These are phyloP conservation scores for Sminthurides aquaticus DNA, from an alignment of 2,888 invertebrate species.

Conservation along the genomic window DNA sequence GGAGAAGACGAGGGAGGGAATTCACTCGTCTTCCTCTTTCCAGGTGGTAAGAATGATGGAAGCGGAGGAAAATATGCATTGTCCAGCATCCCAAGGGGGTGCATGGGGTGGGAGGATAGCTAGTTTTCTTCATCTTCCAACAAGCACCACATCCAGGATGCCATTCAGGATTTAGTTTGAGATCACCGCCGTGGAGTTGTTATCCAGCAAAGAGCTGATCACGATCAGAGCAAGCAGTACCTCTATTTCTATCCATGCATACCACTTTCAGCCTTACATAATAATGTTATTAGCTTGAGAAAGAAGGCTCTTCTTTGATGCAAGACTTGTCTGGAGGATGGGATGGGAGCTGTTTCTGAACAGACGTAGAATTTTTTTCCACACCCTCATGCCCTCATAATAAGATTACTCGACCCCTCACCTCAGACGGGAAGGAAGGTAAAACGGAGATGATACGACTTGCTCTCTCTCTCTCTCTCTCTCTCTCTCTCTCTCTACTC, in stretches of 20 bases:
- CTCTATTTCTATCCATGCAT: too few species aligned
- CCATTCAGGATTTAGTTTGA: neutral
- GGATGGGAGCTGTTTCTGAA: neutral
- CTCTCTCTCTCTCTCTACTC: conserved; percentile 5
- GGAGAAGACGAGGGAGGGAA: neutral
- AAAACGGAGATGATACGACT: neutral
- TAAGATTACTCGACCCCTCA: conserved; percentile 27
- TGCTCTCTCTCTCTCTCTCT: neutral
- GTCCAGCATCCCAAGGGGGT: conserved; percentile 2
- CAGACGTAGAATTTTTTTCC: conserved; percentile 15
- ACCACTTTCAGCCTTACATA: neutral
- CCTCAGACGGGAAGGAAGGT: conserved; percentile 9
- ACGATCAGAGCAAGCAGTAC: neutral
- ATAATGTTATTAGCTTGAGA: neutral
- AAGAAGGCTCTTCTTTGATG: neutral
- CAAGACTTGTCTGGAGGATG: neutral
- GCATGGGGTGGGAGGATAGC: neutral
- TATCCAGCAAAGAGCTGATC: neutral
- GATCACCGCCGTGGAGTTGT: neutral
- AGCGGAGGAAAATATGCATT: conserved; percentile 2
- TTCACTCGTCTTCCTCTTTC: neutral
- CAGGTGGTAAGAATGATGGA: conserved; percentile 9
- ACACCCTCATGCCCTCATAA: conserved; percentile 25
- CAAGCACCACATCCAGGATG: neutral
- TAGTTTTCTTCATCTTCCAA: neutral